Evolutionary conservation across 2,888 invertebrate genomes (phyloP), one percentile per base, ranked within the genome.

Genomic region (Nesidiocoris tenuis): DNA sequence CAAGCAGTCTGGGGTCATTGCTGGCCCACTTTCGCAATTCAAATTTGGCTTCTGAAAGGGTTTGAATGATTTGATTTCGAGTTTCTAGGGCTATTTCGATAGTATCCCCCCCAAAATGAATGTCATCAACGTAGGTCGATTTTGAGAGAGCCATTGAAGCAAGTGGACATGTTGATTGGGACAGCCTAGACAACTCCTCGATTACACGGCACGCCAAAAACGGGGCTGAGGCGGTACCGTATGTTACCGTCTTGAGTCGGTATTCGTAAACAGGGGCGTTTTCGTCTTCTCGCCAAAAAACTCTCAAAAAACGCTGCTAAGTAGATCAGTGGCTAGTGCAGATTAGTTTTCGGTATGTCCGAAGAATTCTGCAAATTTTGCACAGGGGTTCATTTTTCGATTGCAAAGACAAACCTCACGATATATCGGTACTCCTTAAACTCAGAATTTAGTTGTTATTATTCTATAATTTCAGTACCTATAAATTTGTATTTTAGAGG

Each of bases 61-160:
- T 12, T 16, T 24, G 2, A 18, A 24, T 24, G 17, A 72, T 12
- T 7, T 25, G 24, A 24, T 56, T 12, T 9, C 59, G n/a, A 2
- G 23, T 1, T 12, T 17, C 22, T 1, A 70, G 3, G 2, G 22
- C 21, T 22, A 22, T 24, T n/a, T 22, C n/a, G 19, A 70, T 56
- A 24, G 70, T 12, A 57, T 70, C 56, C 5, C 19, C n/a, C 12
- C 57, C 57, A 7, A 21, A 3, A 22, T 57, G 18, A 12, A 70
- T 22, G 22, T 70, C 70, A 59, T 70, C 70, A 22, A 70, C 70
- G 25, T 70, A 70, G n/a, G 24, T 18, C 23, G 18, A n/a, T 22
- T 22, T 3, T 1, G 39, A 25, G 23, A 61, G 16, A n/a, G 39
- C 39, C 12, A 63, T 12, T n/a, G 9, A 59, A 19, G 57, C 71